A percentile compares a stretch with the other conserved stretches of the same genome.
phyloP scores from a whole-genome alignment of 2,797 vertebrate genomes.

The Pitangus sulphuratus region DNA sequence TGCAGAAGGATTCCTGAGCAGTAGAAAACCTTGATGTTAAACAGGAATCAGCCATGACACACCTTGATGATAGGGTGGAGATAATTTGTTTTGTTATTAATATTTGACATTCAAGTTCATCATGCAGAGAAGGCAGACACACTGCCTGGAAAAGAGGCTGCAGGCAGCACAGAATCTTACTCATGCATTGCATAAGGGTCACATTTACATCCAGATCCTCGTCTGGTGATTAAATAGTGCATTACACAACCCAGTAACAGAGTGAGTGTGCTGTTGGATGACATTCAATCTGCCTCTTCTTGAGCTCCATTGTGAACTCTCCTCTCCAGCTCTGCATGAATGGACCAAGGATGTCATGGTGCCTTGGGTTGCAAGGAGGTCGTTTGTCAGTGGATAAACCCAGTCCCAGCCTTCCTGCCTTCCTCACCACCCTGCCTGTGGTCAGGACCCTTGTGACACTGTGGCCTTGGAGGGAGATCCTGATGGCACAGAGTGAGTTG shows the following conservation, averaged over 20 bases:
- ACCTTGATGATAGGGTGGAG: constrained; percentile 71
- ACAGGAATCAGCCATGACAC: constrained; percentile 41
- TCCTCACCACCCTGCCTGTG: neutral
- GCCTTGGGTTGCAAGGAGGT: neutral
- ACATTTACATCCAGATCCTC: constrained; percentile 63
- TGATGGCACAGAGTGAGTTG: neutral
- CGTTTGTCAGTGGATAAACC: neutral
- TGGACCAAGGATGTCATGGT: rapidly evolving
- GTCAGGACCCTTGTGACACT: constrained; percentile 35
- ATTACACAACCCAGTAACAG: constrained; percentile 57
- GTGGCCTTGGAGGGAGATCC: constrained; percentile 11
- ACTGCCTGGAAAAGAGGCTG: constrained; percentile 53
- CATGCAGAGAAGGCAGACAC: constrained; percentile 23
- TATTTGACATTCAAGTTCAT: constrained; percentile 58
- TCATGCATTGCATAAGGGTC: constrained; percentile 67
- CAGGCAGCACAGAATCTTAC: constrained; percentile 60
- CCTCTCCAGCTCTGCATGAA: rapidly evolving
- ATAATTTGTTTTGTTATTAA: constrained; percentile 72
- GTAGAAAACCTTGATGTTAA: constrained; percentile 57
- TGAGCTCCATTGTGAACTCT: neutral
- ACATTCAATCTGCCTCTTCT: neutral
- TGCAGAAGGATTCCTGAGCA: constrained; percentile 56
- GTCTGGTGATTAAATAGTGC: constrained; percentile 39
- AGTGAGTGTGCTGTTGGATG: neutral
- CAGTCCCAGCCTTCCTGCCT: neutral